Percentiles rank a stretch among this genome's conserved stretches.
Conservation (phyloP, 1,140 invertebrate species). For the Lasaia peninsularis region DNA sequence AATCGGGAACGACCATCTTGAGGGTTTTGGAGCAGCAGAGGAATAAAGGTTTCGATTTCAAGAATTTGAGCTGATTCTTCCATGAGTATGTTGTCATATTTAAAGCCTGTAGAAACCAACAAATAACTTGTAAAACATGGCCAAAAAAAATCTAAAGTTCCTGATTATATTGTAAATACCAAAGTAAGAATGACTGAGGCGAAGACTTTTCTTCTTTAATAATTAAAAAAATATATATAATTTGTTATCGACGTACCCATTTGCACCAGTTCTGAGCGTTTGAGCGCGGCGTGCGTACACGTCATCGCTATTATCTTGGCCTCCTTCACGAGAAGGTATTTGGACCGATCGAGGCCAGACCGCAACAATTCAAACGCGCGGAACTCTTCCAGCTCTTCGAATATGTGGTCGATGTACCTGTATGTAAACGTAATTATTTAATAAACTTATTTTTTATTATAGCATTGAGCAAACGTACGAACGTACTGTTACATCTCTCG, state of each 20-base stretch:
- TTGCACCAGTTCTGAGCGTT: slow-evolving; percentile 96
- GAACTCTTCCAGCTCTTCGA: slow-evolving; percentile 98
- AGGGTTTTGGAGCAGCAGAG: slow-evolving; percentile 97
- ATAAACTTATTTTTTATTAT: too few relatives aligned
- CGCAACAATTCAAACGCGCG: slow-evolving; percentile 97
- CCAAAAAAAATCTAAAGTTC: too few relatives aligned
- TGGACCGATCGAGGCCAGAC: slow-evolving; percentile 95
- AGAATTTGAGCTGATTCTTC: slow-evolving; percentile 99
- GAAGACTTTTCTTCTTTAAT: too few relatives aligned
- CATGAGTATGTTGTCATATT: slow-evolving; percentile 99
- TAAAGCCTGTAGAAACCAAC: slow-evolving; percentile 81
- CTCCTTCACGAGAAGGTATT: slow-evolving; percentile 98
- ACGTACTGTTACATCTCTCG: too few relatives aligned
- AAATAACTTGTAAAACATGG: not conserved
- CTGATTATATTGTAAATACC: too few relatives aligned
- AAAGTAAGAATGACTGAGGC: too few relatives aligned
- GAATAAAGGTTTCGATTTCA: slow-evolving; percentile 99
- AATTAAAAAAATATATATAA: too few relatives aligned
- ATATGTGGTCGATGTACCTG: slow-evolving; percentile 96
- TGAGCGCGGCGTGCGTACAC: slow-evolving; percentile 99
- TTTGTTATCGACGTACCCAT: slow-evolving; percentile 84
- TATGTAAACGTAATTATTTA: not conserved
- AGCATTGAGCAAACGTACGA: too few relatives aligned
- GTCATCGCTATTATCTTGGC: slow-evolving; percentile 99
- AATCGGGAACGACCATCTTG: slow-evolving; percentile 96